Base-by-base conservation (phyloP, 2,888 invertebrate genomes). In the Petrophora chlorosata region DNA sequence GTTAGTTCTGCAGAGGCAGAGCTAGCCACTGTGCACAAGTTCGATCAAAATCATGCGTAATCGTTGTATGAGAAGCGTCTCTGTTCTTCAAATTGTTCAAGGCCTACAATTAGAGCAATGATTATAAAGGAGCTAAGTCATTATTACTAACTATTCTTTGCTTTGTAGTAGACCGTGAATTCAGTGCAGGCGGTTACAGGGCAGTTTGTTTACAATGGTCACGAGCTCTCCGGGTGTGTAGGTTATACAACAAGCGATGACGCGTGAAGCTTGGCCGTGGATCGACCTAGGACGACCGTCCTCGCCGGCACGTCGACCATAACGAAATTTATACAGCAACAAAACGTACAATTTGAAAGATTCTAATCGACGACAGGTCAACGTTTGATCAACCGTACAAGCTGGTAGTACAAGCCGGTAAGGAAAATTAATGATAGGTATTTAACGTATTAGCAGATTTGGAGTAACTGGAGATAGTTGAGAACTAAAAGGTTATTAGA, bases 181-280 rank as follows among this genome's bases (percentile, higher is more conserved):
- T 33, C 38, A 48, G 38, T 38, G 48, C 42, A 48, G 35, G 35
- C 48, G 28, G 32, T 36, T 42, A 48, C 33, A 49, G 43, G 48
- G 48, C 42, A 36, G 42, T 49, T 39, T 43, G 43, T 49, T 49
- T 39, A 49, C 49, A 49, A 49, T 49, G 41, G 43, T 61, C 53
- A 55, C 61, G 49, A 61, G 63, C 25, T 60, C 67, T 61, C 65
- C 54, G 55, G 57, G 51, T 63, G 53, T 47, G 38, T 15, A 36
- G 42, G 36, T 42, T 48, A 42, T 38, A 48, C 30, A 65, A 42
- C 42, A 61, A 34, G 71, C 79, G 75, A 82, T 86, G 85, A 82
- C 76, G 85, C 85, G 81, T 85, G 80, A 84, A 74, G 72, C 58
- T 45, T 70, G 85, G 69, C 88, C 87, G 78, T 86, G 86, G 68